Evolutionary conservation across 2,888 invertebrate genomes (phyloP).

Genomic region (Poecilobothrus nobilitatus): DNA sequence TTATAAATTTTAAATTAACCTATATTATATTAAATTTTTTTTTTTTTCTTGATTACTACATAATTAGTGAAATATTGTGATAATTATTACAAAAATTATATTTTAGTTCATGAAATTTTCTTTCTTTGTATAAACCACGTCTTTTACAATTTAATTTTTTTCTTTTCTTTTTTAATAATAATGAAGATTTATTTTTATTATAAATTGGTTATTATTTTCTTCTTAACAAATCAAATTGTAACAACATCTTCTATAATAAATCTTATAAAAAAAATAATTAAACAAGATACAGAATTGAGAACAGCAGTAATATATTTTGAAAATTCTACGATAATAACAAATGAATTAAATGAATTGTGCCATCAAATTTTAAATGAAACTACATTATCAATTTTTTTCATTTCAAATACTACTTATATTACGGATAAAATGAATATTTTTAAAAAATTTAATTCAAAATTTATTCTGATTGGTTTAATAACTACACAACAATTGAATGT

Average conservation of each 20-base stretch:
- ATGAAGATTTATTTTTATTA: no score
- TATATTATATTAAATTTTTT: no score
- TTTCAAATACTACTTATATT: not conserved
- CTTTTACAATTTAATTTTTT: no score
- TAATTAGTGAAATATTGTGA: no score
- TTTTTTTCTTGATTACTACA: no score
- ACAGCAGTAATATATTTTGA: not conserved
- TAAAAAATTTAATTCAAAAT: not conserved
- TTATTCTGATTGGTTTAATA: not conserved
- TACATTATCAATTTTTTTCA: not conserved
- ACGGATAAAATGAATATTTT: not conserved
- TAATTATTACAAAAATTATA: no score
- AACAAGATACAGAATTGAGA: not conserved
- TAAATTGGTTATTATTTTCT: no score
- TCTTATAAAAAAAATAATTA: not conserved
- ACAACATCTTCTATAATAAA: not conserved
- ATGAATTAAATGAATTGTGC: not conserved
- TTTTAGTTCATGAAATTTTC: no score
- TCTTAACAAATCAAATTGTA: no score
- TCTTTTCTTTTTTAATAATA: no score
- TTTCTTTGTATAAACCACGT: no score
- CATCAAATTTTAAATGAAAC: not conserved
- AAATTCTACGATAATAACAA: not conserved
- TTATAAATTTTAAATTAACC: no score
- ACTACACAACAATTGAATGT: not conserved